Evolutionary conservation across 2,113 vertebrate species (phyloP).

Genomic region (Malaclemys terrapin): DNA sequence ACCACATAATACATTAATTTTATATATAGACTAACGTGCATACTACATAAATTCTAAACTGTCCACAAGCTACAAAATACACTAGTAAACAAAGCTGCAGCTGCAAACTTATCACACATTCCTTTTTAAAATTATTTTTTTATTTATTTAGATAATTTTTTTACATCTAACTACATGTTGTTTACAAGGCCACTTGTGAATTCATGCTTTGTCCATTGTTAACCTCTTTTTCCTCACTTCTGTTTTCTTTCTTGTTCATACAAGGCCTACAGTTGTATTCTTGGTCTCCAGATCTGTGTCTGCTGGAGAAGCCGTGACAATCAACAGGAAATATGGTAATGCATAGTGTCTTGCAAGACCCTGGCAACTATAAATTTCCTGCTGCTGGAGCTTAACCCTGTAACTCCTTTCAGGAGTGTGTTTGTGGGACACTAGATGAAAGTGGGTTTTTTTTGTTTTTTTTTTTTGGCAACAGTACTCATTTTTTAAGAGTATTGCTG

Average conservation of each 20-base stretch:
- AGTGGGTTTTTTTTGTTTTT: no score
- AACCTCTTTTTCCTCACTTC: no score
- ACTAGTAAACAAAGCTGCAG: neutral
- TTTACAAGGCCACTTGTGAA: no score
- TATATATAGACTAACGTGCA: neutral
- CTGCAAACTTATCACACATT: neutral
- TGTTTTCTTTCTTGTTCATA: no score
- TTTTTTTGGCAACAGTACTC: neutral
- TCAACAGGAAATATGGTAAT: neutral
- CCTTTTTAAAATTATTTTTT: no score
- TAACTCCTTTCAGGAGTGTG: neutral
- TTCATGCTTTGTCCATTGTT: no score
- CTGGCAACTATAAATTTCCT: neutral
- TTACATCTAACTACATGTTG: no score
- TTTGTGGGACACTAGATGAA: no score
- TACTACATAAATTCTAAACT: neutral
- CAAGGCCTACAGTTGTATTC: neutral
- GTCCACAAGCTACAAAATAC: no score
- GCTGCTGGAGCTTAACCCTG: neutral
- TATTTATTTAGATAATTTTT: no score
- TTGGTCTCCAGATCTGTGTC: neutral
- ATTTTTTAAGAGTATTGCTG: neutral
- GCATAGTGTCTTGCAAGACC: neutral
- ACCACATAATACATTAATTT: neutral
- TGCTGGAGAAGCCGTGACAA: neutral